Conservation (phyloP, 2,113 vertebrate species). For the Antechinus stuartii region DNA sequence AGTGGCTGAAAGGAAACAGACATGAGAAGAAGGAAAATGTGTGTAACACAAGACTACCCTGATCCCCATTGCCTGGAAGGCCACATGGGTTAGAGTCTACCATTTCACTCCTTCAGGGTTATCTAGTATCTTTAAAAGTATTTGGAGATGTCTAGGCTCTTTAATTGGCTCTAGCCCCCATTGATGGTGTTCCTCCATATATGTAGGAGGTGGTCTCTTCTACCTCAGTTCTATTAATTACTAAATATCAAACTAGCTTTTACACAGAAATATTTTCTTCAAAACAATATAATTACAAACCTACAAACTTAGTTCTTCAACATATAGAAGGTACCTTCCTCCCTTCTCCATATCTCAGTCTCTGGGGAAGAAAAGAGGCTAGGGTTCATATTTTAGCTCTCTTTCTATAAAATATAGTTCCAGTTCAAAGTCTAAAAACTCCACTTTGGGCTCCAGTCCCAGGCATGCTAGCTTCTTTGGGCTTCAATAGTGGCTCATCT, state of each 20-base stretch:
- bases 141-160: not conserved
- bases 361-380: not conserved
- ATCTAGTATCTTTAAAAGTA: too few relatives aligned
- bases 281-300: not conserved
- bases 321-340: not conserved
- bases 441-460: not conserved
- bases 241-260: not conserved
- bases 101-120: not conserved
- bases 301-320: not conserved
- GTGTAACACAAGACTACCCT: not conserved
- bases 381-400: not conserved
- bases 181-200: not conserved
- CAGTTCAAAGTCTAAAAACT: not conserved
- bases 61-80: not conserved
- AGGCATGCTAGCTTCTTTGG: not conserved
- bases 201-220: not conserved
- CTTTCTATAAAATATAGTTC: not conserved
- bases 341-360: not conserved
- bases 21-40: not conserved
- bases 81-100: not conserved
- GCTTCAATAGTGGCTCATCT: not conserved
- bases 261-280: not conserved
- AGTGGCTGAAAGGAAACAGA: not conserved
- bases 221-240: not conserved
- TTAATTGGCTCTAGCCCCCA: not conserved